Percentiles rank a stretch among this genome's conserved stretches.
These are phyloP conservation scores for Pterocles gutturalis DNA, from an alignment of 2,113 vertebrate genomes.

Conservation along the genomic window DNA sequence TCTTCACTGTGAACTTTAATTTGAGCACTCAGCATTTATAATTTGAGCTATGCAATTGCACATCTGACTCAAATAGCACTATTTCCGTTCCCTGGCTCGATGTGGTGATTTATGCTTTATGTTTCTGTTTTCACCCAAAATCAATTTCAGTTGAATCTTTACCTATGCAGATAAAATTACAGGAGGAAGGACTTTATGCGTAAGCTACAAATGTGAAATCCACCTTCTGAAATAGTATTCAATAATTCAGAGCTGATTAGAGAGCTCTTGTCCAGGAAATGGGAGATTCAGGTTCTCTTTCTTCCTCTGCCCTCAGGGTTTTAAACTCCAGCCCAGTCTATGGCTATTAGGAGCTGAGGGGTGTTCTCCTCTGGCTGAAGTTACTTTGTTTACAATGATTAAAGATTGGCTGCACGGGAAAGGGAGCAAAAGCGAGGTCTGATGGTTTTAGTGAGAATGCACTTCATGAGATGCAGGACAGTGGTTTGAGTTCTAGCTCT, in stretches of 20 bases:
- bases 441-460: neutral
- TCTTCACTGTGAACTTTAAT: slow-evolving; percentile 1
- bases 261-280: neutral
- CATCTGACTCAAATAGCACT: slow-evolving; percentile 10
- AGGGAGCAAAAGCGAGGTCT: neutral
- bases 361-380: neutral
- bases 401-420: neutral
- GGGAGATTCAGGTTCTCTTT: neutral
- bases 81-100: neutral
- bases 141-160: slow-evolving; percentile 33
- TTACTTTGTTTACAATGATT: neutral
- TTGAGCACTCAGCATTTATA: slow-evolving; percentile 16
- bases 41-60: neutral
- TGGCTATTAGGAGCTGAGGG: neutral
- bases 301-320: neutral
- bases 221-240: neutral
- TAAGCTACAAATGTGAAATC: slow-evolving; percentile 18
- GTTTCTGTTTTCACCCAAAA: slow-evolving; percentile 42
- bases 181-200: slow-evolving; percentile 14
- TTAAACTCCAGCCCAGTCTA: neutral
- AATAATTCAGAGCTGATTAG: slow-evolving; percentile 19
- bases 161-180: neutral
- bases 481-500: neutral
- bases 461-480: neutral
- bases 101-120: neutral